Evolutionary conservation across 1,140 invertebrate genomes (phyloP), one percentile per base, ranked within the genome.

Genomic region (Drosophila nikananu): DNA sequence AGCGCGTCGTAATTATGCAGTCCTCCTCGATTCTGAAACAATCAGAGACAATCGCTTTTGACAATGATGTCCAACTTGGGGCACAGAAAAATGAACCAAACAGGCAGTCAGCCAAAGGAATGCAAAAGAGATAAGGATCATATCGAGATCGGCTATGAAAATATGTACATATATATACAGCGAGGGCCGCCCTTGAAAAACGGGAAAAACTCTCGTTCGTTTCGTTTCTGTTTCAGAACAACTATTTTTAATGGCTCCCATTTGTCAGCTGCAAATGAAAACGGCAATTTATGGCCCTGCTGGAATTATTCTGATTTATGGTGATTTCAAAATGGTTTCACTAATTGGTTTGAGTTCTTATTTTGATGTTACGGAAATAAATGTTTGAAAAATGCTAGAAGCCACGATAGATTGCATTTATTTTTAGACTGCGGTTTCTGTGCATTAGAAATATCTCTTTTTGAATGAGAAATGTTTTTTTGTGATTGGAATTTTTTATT

Each of bases 231-330:
- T 68, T 68, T 41, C 23, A 23, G 32, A 55, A 19, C 46, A 68
- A 71, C 63, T 71, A 71, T 71, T 71, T 71, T 71, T 71, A 71
- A 71, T 67, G 64, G 64, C 48, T 27, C 37, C n/a, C 67, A 71
- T 71, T 71, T 71, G 67, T 71, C 67, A 71, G 67, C 64, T 70
- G 67, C 63, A 68, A 68, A 71, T 71, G 67, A 42, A 68, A 71
- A 37, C 39, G 62, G 62, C n/a, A 68, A 71, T 71, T 71, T 71
- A 71, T 68, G 39, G 19, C 67, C 27, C 49, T 60, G 64, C 30
- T 32, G 63, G 39, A 71, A 32, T 15, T 39, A 55, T 37, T 46
- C 25, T 55, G 67, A 71, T 71, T 71, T 71, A 71, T 71, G 67
- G 39, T 57, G 49, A 68, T 68, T 71, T 71, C 15, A 46, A 71